phyloP scores from a whole-genome alignment of 2,888 invertebrate genomes.

The Schizaphis graminum region DNA sequence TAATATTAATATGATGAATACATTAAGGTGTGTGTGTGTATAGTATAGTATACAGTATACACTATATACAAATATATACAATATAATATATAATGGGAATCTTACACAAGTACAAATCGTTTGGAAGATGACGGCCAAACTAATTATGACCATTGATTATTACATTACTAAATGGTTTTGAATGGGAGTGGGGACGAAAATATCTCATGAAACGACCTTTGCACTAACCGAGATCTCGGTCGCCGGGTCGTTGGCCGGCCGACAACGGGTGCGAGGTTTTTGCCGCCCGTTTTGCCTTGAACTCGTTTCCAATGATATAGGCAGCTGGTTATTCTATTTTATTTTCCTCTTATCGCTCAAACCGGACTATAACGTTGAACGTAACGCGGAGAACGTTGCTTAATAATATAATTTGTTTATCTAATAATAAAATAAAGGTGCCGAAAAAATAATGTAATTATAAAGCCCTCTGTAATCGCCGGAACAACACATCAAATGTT shows the following conservation, averaged over 20 bases:
- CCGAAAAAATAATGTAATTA: constrained; percentile 31
- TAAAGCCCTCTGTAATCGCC: not conserved
- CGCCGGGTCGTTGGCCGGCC: constrained; percentile 65
- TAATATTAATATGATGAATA: not conserved
- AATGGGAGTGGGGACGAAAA: constrained; percentile 18
- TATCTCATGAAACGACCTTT: constrained; percentile 60
- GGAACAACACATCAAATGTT: constrained; percentile 7
- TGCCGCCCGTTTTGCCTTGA: constrained; percentile 65
- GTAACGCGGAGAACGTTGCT: constrained; percentile 27
- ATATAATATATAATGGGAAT: constrained; percentile 23
- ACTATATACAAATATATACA: not conserved
- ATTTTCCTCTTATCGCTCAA: constrained; percentile 54
- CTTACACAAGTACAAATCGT: constrained; percentile 34
- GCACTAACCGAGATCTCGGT: constrained; percentile 65
- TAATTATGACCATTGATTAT: constrained; percentile 57
- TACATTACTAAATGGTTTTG: constrained; percentile 25
- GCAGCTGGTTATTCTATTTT: constrained; percentile 32
- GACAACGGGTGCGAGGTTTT: constrained; percentile 65
- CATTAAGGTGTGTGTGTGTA: not conserved
- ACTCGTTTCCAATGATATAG: constrained; percentile 63
- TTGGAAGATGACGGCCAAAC: constrained; percentile 56
- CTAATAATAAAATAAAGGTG: not conserved
- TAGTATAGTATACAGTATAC: not conserved
- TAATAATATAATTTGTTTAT: not conserved
- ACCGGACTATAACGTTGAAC: constrained; percentile 41